A percentile compares a stretch with the other conserved stretches of the same genome.
phyloP scores from a whole-genome alignment of 2,797 vertebrate genomes.

The Argyrosomus regius region DNA sequence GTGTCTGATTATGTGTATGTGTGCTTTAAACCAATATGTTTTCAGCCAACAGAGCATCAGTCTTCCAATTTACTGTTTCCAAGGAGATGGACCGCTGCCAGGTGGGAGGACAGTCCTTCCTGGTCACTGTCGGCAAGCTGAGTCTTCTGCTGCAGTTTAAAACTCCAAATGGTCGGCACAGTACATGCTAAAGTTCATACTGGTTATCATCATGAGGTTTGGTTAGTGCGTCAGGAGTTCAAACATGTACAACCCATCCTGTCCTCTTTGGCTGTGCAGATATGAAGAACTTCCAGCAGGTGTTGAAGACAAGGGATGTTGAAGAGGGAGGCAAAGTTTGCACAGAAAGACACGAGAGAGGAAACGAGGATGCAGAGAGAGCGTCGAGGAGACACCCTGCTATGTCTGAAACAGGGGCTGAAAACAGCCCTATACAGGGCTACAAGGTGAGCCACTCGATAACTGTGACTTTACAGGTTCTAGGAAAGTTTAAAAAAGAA shows the following conservation, averaged over 20 bases:
- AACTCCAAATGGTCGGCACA: slow-evolving; percentile 80
- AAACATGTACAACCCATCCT: not conserved
- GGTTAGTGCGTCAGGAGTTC: not conserved
- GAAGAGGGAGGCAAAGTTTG: not conserved
- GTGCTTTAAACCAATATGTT: not conserved
- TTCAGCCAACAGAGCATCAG: slow-evolving; percentile 81
- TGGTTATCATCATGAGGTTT: not conserved
- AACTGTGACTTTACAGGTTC: too few relatives aligned
- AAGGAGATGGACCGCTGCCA: slow-evolving; percentile 83
- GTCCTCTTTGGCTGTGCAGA: slow-evolving; percentile 44
- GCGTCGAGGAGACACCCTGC: not conserved
- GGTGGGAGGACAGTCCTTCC: slow-evolving; percentile 85
- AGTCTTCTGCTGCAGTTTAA: slow-evolving; percentile 85
- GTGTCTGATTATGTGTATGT: not conserved
- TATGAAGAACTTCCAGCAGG: slow-evolving; percentile 54
- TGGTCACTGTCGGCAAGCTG: slow-evolving; percentile 80
- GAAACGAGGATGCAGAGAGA: not conserved
- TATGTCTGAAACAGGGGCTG: not conserved
- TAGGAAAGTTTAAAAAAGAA: not conserved
- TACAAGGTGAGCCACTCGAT: slow-evolving; percentile 37
- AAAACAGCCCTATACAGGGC: not conserved
- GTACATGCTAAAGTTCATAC: not conserved
- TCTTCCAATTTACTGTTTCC: slow-evolving; percentile 84
- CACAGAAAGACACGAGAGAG: not conserved
- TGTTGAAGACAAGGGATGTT: slow-evolving; percentile 6